These are phyloP conservation scores for Apeira syringaria DNA, from an alignment of 2,888 invertebrate species.

Conservation along the genomic window DNA sequence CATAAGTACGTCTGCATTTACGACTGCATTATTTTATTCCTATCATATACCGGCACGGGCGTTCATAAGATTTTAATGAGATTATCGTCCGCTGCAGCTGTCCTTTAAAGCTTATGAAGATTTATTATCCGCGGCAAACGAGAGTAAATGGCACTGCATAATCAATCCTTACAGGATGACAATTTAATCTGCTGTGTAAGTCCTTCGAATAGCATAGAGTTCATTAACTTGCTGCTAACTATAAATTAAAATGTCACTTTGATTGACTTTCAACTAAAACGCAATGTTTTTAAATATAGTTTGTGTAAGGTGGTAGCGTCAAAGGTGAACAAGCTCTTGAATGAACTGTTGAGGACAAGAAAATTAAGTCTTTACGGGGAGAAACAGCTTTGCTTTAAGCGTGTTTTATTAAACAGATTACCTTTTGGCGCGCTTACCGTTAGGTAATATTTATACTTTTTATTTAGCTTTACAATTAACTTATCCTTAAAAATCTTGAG, in stretches of 20 bases:
- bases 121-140: constrained; percentile 32
- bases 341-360: neutral
- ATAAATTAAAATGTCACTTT: constrained; percentile 21
- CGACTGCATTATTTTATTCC: no score
- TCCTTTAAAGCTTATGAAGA: constrained; percentile 32
- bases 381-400: no score
- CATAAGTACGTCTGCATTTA: no score
- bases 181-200: constrained; percentile 41
- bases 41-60: neutral
- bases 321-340: no score
- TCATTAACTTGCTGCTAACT: constrained; percentile 23
- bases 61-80: constrained; percentile 21
- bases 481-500: no score
- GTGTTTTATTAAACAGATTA: no score
- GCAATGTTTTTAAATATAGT: neutral
- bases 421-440: no score
- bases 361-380: no score
- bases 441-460: no score
- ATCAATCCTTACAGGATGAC: constrained; percentile 44
- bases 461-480: no score
- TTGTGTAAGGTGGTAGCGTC: neutral
- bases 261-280: constrained; percentile 16
- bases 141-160: constrained; percentile 35
- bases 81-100: constrained; percentile 26
- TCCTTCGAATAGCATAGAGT: constrained; percentile 14